Evolutionary conservation across 2,113 vertebrate genomes (phyloP), one percentile per base, ranked within the genome.

Genomic region (Takifugu bimaculatus): DNA sequence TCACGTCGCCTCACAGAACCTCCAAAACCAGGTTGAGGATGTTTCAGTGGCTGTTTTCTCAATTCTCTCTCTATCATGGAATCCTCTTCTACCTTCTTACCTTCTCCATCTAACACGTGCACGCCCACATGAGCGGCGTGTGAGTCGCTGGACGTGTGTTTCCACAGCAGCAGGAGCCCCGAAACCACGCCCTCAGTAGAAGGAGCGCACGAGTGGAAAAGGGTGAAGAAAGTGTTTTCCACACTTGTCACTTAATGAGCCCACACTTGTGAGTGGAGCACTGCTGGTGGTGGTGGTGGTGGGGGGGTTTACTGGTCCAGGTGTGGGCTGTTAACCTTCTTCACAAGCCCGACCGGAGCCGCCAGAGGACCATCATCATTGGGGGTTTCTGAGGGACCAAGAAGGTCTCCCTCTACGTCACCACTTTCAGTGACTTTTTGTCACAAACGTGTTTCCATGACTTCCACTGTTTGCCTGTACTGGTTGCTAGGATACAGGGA

Each of bases 171-270:
- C 62, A 54, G 53, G 29, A 58, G 79, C 65, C 57, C 59, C 11
- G 26, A 50, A 82, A 84, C 84, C 82, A 83, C 85, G 84, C 88
- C 85, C 85, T 84, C 50, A 50, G 26, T 64, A 61, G 68, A 69
- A 70, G 0, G 2, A 71, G 67, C 48, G 50, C 63, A 60, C 27
- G 57, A 69, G 64, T 77, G 82, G 82, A 84, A 82, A 85, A 73
- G 67, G 69, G 78, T 78, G 72, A 84, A 76, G 73, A 74, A 65
- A 75, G 66, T 47, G 39, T 86, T 89, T 90, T 90, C 89, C 86
- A 85, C 47, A 53, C 61, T 50, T 11, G 54, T 42, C 68, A 77
- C 87, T 88, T 90, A 72, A 87, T 77, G 80, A 49, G 72, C 64
- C 27, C 66, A 39, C 39, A 13, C 68, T 65, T 65, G 35, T 39